A percentile compares a stretch with the other conserved stretches of the same genome.
Conservation (phyloP, 2,888 invertebrate genomes). For the Bibio marci region DNA sequence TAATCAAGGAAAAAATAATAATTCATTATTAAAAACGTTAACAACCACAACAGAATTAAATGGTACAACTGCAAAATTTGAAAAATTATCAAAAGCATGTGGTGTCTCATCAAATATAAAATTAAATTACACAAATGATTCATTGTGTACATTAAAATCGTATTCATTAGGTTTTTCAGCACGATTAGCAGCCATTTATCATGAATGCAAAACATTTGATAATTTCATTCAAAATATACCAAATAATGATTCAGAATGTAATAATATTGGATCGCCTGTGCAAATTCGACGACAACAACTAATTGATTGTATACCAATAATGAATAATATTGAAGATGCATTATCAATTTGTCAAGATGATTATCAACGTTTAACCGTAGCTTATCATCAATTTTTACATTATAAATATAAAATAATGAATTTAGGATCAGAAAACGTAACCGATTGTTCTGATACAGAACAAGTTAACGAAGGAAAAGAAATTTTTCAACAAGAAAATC, state of each 20-base stretch:
- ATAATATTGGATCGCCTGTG: neutral
- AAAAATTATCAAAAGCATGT: no score
- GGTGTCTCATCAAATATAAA: neutral
- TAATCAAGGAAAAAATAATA: no score
- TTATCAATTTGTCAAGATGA: conserved; percentile 25
- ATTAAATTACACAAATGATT: neutral
- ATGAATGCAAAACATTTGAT: neutral
- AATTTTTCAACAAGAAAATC: neutral
- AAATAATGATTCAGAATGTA: neutral
- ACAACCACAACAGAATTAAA: neutral
- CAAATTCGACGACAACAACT: neutral
- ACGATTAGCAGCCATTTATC: neutral
- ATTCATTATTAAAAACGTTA: neutral
- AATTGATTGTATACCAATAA: conserved; percentile 6
- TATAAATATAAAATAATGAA: neutral
- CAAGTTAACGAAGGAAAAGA: no score
- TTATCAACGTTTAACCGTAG: conserved; percentile 25
- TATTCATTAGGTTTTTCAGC: neutral
- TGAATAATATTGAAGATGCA: conserved; percentile 24
- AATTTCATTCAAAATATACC: neutral
- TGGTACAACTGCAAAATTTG: no score
- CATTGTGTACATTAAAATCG: neutral
- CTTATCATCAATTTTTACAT: conserved; percentile 24
- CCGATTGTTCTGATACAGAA: no score
- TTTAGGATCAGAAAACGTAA: no score